phyloP scores from a whole-genome alignment of 2,797 vertebrate genomes.

The Coregonus suidteri region DNA sequence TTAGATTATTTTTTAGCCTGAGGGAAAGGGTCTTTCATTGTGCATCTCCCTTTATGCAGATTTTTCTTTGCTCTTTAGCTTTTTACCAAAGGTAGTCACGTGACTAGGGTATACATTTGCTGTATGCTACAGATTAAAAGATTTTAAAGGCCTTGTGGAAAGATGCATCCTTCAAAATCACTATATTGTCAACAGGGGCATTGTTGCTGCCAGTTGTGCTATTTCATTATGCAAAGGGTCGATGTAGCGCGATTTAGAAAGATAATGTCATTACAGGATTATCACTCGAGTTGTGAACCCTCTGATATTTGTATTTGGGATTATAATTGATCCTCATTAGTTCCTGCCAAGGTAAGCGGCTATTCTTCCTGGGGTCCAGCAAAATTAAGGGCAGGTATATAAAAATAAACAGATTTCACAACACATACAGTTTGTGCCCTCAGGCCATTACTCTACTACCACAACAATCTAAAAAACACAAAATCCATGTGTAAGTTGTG shows the following conservation, averaged over 20 bases:
- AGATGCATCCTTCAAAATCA: slow-evolving; percentile 53
- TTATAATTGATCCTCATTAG: no score
- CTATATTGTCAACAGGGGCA: slow-evolving; percentile 58
- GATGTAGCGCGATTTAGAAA: slow-evolving; percentile 70
- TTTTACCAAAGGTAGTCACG: slow-evolving; percentile 66
- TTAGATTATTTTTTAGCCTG: slow-evolving; percentile 77
- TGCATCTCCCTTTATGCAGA: slow-evolving; percentile 58
- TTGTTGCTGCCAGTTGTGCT: slow-evolving; percentile 41
- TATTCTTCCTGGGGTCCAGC: no score
- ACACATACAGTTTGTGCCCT: no score
- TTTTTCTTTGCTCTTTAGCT: slow-evolving; percentile 61
- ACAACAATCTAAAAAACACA: no score
- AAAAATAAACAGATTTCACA: no score
- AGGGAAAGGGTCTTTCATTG: slow-evolving; percentile 62
- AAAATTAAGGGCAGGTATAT: no score
- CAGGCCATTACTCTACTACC: no score
- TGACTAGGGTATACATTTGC: slow-evolving; percentile 51
- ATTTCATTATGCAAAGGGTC: slow-evolving; percentile 66
- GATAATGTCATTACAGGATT: slow-evolving; percentile 76
- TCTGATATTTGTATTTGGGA: slow-evolving; percentile 61
- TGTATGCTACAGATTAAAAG: slow-evolving; percentile 77
- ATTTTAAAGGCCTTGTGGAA: slow-evolving; percentile 78
- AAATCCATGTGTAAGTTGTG: no score
- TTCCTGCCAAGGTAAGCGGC: no score
- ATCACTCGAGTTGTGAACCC: slow-evolving; percentile 64